These are phyloP conservation scores for Rhinophrynus dorsalis DNA, from an alignment of 2,797 vertebrate species.

Conservation along the genomic window DNA sequence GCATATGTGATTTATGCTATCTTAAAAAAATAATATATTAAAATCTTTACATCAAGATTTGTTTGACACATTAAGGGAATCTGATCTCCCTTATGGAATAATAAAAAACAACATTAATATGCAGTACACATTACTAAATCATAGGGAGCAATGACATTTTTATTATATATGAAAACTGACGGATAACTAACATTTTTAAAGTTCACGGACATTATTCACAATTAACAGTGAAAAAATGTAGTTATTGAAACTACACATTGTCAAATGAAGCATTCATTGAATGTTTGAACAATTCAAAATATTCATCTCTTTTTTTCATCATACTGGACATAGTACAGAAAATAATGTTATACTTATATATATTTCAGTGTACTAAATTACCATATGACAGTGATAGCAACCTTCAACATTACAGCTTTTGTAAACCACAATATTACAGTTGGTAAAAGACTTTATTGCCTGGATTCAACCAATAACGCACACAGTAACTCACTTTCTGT, in stretches of 20 bases:
- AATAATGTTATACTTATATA: too few species aligned
- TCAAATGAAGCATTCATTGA: background rate
- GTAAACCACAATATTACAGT: too few species aligned
- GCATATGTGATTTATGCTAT: too few species aligned
- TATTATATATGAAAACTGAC: background rate
- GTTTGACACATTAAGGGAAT: background rate
- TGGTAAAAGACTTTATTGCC: too few species aligned
- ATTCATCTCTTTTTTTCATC: background rate
- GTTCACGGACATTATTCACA: background rate
- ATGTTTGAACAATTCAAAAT: background rate
- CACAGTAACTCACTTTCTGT: too few species aligned
- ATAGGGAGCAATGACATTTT: background rate
- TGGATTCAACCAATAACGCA: too few species aligned
- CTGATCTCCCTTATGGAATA: background rate
- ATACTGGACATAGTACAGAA: too few species aligned
- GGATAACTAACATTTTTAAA: background rate
- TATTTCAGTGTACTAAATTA: too few species aligned
- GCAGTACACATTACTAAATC: background rate
- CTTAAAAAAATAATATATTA: too few species aligned
- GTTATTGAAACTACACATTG: background rate
- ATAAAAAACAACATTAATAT: background rate
- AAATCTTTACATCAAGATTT: too few species aligned
- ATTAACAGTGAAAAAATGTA: background rate
- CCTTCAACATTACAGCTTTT: too few species aligned
- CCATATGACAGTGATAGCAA: too few species aligned